These are phyloP conservation scores for Thryonomys swinderianus DNA, from an alignment of 2,113 vertebrate species.

Conservation along the genomic window DNA sequence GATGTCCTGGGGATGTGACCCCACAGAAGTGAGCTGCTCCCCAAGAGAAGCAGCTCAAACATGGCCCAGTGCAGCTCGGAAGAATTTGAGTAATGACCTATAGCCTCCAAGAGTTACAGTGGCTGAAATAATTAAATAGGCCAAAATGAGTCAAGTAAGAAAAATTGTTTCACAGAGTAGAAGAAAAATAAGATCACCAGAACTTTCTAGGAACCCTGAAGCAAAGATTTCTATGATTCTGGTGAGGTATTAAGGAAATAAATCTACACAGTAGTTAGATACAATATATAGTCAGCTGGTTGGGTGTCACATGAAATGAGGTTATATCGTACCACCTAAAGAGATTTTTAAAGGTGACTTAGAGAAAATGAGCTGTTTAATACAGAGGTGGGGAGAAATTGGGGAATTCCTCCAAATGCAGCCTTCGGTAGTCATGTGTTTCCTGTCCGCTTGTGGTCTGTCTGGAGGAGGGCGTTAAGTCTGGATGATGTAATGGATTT, in stretches of 20 bases:
- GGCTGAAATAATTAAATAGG: conserved; percentile 44
- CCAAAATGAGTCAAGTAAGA: conserved; percentile 51
- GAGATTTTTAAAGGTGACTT: not conserved
- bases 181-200: conserved; percentile 36
- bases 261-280: conserved; percentile 7
- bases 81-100: conserved; percentile 26
- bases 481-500: not conserved
- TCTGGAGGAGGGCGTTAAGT: not conserved
- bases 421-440: not conserved
- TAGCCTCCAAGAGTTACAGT: conserved; percentile 5
- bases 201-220: conserved; percentile 38
- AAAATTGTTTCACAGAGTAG: conserved; percentile 36
- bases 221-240: conserved; percentile 32
- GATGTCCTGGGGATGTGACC: not conserved
- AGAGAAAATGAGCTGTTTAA: conserved; percentile 3
- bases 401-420: conserved; percentile 34
- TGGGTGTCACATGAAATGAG: conserved; percentile 1
- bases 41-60: not conserved
- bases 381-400: not conserved
- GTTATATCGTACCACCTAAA: not conserved
- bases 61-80: not conserved
- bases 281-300: not conserved
- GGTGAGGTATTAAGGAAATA: conserved; percentile 37
- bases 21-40: not conserved
- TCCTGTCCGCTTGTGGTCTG: not conserved